Evolutionary conservation across 2,888 invertebrate genomes (phyloP).

Genomic region (Microchrysa polita): DNA sequence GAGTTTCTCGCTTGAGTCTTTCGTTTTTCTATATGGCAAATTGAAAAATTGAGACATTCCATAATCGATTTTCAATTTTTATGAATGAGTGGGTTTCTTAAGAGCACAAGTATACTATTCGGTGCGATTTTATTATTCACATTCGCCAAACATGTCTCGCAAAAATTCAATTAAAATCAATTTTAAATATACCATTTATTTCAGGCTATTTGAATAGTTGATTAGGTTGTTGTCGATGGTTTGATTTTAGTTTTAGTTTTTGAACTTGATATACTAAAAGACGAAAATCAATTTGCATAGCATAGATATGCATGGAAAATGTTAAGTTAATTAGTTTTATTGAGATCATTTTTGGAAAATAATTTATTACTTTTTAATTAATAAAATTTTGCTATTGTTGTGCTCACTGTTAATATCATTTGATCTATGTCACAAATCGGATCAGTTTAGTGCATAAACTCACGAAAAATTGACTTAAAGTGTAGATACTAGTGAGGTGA

Average conservation of each 20-base stretch:
- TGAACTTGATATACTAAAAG: too few species aligned
- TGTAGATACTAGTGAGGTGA: too few species aligned
- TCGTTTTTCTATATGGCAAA: slow-evolving; percentile 1
- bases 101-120: not conserved
- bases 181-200: not conserved
- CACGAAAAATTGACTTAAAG: too few species aligned
- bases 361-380: not conserved
- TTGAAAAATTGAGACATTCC: slow-evolving; percentile 20
- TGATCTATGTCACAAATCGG: too few species aligned
- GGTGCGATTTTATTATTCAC: not conserved
- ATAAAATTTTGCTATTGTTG: too few species aligned
- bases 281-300: not conserved
- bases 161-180: not conserved
- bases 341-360: not conserved
- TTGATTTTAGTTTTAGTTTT: too few species aligned
- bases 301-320: slow-evolving; percentile 1
- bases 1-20: slow-evolving; percentile 36
- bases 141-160: not conserved
- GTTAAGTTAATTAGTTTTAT: not conserved
- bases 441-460: too few species aligned
- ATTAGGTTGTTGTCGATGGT: not conserved
- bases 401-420: too few species aligned
- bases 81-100: not conserved
- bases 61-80: slow-evolving; percentile 14
- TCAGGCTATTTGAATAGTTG: not conserved